Conservation (phyloP, 2,888 invertebrate genomes). For the Scaptomyza cyrtandrae region DNA sequence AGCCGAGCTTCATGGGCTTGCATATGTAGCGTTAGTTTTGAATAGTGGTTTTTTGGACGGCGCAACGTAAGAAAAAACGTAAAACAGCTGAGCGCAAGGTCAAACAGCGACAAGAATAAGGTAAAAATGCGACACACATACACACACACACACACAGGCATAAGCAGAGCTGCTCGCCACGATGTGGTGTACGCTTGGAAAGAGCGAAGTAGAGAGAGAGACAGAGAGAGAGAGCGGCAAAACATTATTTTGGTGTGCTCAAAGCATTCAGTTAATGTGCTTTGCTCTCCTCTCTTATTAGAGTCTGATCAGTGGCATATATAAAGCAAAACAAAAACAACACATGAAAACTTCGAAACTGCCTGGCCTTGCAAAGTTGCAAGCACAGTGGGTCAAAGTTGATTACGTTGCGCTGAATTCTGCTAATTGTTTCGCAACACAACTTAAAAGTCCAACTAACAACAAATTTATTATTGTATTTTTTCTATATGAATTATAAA, state of each 20-base stretch:
- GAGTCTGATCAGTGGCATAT: slow-evolving; percentile 11
- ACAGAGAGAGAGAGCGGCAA: not conserved
- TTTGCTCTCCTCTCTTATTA: not conserved
- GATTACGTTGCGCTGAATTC: not conserved
- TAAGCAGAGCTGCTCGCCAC: not conserved
- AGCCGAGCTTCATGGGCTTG: slow-evolving; percentile 8
- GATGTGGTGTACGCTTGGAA: not conserved
- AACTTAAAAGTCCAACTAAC: too few species aligned
- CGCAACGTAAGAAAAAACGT: slow-evolving; percentile 9
- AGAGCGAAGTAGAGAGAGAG: not conserved
- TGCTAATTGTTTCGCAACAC: not conserved
- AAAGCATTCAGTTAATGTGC: slow-evolving; percentile 8
- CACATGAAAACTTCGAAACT: not conserved
- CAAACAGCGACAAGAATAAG: slow-evolving; percentile 22
- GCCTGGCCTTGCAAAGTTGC: slow-evolving; percentile 38
- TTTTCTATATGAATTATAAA: too few species aligned
- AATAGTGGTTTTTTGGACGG: slow-evolving; percentile 5
- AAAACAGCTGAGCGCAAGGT: slow-evolving; percentile 49
- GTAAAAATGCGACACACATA: slow-evolving; percentile 7
- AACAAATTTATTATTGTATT: not conserved
- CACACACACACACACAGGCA: not conserved
- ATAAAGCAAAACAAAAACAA: slow-evolving; percentile 8
- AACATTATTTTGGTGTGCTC: not conserved
- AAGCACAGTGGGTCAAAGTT: slow-evolving; percentile 39
- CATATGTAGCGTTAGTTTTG: slow-evolving; percentile 6